Percentiles rank a stretch among this genome's conserved stretches.
Conservation (phyloP, 2,797 vertebrate species). For the Lepilemur ruficaudatus region DNA sequence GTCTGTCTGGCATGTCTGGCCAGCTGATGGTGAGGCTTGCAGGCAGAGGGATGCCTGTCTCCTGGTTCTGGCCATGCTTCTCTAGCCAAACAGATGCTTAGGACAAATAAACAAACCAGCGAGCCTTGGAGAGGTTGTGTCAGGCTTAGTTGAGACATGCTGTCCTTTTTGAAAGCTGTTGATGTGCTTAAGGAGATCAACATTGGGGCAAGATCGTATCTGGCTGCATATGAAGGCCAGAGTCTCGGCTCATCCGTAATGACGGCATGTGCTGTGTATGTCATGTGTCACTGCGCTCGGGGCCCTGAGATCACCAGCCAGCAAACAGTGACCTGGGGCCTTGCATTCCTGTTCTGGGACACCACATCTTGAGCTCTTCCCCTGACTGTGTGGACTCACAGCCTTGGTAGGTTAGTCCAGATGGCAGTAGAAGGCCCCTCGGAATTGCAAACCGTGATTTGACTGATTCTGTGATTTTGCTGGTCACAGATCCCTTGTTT, state of each 20-base stretch:
- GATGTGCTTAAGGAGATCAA: background rate
- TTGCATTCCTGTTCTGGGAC: background rate
- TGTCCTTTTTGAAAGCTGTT: conserved; percentile 50
- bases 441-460: background rate
- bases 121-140: conserved; percentile 20
- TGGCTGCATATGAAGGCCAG: background rate
- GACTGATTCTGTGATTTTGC: background rate
- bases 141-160: conserved; percentile 48
- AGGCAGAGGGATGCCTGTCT: conserved; percentile 26
- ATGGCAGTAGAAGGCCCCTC: background rate
- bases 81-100: conserved; percentile 61
- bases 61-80: conserved; percentile 16
- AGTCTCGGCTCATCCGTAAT: background rate
- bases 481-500: background rate
- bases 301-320: background rate
- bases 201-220: background rate
- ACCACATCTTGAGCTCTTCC: background rate
- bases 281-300: background rate
- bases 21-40: conserved; percentile 3
- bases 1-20: conserved; percentile 36
- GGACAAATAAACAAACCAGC: conserved; percentile 65
- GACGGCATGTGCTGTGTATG: background rate
- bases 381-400: background rate
- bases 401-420: too few species aligned
- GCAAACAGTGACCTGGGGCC: background rate